Evolutionary conservation across 2,888 invertebrate species (phyloP).

Genomic region (Priocnemis perturbator): DNA sequence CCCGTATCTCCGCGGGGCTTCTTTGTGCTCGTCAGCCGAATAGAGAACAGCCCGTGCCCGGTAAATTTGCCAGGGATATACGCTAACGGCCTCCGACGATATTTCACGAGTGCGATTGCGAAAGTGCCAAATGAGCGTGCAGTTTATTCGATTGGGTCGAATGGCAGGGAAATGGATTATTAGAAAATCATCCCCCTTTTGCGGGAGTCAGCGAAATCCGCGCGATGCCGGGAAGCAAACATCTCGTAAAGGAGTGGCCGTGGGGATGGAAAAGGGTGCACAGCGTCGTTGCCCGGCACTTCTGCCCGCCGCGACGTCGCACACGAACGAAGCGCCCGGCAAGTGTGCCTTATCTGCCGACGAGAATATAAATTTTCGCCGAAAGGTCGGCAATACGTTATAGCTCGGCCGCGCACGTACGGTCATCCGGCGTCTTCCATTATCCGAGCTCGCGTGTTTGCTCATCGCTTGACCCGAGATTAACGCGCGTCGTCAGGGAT

Average conservation of each 20-base stretch:
- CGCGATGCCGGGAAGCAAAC: slow-evolving; percentile 54
- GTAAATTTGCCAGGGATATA: too few relatives aligned
- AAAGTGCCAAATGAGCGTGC: too few relatives aligned
- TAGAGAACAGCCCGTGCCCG: too few relatives aligned
- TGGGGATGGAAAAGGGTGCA: too few relatives aligned
- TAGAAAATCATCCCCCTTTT: slow-evolving; percentile 53
- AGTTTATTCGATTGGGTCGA: slow-evolving; percentile 20
- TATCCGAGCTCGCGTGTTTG: slow-evolving; percentile 58
- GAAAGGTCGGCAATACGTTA: slow-evolving; percentile 56
- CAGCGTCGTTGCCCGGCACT: slow-evolving; percentile 11
- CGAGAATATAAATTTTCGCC: slow-evolving; percentile 61
- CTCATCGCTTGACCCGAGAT: slow-evolving; percentile 58
- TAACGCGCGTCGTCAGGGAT: slow-evolving; percentile 47
- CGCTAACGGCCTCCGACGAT: not conserved
- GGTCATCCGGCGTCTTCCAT: slow-evolving; percentile 58
- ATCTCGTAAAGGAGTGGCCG: slow-evolving; percentile 33
- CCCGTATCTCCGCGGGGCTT: too few relatives aligned
- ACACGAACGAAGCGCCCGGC: slow-evolving; percentile 39
- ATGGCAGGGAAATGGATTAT: slow-evolving; percentile 41
- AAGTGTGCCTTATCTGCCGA: slow-evolving; percentile 62
- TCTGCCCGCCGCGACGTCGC: slow-evolving; percentile 40
- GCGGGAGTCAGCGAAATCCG: slow-evolving; percentile 51
- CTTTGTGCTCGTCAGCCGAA: too few relatives aligned
- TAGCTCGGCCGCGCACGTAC: slow-evolving; percentile 43
- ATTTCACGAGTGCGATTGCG: slow-evolving; percentile 11